These are phyloP conservation scores for Ophion obscuratus DNA, from an alignment of 2,888 invertebrate species.

Conservation along the genomic window DNA sequence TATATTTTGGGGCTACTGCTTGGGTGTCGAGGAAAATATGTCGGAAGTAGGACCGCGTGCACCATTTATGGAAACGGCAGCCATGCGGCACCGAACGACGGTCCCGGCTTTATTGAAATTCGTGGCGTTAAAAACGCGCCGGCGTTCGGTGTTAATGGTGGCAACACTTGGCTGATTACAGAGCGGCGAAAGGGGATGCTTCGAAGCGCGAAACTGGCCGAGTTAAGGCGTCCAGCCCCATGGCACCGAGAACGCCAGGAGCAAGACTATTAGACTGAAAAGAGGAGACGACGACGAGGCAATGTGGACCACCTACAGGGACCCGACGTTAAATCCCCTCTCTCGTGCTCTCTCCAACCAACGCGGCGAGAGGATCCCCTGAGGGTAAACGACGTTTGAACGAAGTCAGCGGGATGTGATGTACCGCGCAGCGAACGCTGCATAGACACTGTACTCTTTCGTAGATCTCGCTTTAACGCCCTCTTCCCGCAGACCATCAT, in stretches of 20 bases:
- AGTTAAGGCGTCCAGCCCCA: constrained; percentile 43
- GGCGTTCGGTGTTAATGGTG: constrained; percentile 74
- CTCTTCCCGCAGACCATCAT: constrained; percentile 17
- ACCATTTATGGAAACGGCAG: constrained; percentile 45
- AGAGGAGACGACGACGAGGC: constrained; percentile 59
- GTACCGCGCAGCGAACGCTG: constrained; percentile 22
- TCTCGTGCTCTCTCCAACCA: constrained; percentile 54
- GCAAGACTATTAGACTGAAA: constrained; percentile 51
- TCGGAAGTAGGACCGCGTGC: constrained; percentile 17
- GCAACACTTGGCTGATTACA: constrained; percentile 77
- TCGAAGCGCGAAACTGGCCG: constrained; percentile 67
- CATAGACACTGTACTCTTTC: constrained; percentile 61
- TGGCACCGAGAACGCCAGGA: constrained; percentile 10
- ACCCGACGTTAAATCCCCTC: constrained; percentile 72
- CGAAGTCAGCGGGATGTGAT: constrained; percentile 52
- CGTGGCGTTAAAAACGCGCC: constrained; percentile 65
- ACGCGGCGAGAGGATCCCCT: constrained; percentile 49
- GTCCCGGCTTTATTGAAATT: constrained; percentile 71
- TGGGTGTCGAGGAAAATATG: constrained; percentile 8
- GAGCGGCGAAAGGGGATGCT: constrained; percentile 74
- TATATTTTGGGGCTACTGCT: constrained; percentile 48
- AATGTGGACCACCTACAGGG: constrained; percentile 76
- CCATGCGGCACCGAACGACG: constrained; percentile 25
- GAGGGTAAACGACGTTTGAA: constrained; percentile 53
- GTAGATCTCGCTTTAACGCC: constrained; percentile 62